Conservation (phyloP, 2,888 invertebrate genomes). For the Nomada lathburiana region DNA sequence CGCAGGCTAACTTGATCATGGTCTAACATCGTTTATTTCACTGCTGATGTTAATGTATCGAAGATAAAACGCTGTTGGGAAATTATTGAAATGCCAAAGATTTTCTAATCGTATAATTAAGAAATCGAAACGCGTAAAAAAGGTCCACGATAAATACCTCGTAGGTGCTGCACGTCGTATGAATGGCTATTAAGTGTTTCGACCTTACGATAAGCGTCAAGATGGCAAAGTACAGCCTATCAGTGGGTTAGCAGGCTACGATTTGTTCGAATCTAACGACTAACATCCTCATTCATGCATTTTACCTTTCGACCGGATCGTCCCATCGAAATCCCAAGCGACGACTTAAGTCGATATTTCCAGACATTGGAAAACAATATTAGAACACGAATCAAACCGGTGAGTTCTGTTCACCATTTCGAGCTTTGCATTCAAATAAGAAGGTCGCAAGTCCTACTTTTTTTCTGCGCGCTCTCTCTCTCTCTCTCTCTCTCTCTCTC, state of each 20-base stretch:
- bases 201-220: constrained; percentile 69
- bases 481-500: background rate
- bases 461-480: background rate
- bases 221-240: constrained; percentile 53
- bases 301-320: constrained; percentile 54
- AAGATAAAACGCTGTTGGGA: background rate
- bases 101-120: background rate
- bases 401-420: background rate
- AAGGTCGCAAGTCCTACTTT: background rate
- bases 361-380: background rate
- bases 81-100: background rate
- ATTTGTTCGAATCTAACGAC: constrained; percentile 71
- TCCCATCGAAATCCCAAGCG: constrained; percentile 7
- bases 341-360: constrained; percentile 2
- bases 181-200: constrained; percentile 66
- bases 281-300: constrained; percentile 66
- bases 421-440: background rate
- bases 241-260: constrained; percentile 69
- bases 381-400: background rate
- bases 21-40: background rate
- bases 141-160: constrained; percentile 5
- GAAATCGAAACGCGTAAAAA: constrained; percentile 26
- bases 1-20: constrained; percentile 13
- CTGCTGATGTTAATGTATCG: background rate
- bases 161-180: constrained; percentile 40